Conservation (phyloP, 2,888 invertebrate genomes). For the Sinhomidia bicolor region DNA sequence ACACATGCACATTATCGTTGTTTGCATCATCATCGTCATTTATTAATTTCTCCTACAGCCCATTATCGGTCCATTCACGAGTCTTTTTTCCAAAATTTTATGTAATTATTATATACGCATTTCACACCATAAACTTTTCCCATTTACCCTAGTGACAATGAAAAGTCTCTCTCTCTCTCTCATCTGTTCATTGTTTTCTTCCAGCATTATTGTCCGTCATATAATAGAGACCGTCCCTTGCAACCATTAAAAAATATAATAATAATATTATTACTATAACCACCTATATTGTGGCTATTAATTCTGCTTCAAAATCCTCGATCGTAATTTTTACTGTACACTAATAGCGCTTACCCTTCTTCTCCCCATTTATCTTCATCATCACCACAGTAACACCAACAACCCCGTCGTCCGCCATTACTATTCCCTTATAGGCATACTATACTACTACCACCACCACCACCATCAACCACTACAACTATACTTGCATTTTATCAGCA, state of each 20-base stretch:
- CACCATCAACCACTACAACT: too few relatives aligned
- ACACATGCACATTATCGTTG: neutral
- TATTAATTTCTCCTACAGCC: neutral
- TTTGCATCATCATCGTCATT: neutral
- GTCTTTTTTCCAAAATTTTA: conserved; percentile 4
- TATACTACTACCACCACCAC: too few relatives aligned
- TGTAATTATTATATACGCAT: neutral
- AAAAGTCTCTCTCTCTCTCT: neutral
- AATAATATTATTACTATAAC: neutral
- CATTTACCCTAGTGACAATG: neutral
- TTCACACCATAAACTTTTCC: conserved; percentile 7
- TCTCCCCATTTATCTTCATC: conserved; percentile 26
- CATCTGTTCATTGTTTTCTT: neutral
- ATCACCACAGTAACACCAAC: neutral
- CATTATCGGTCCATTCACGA: neutral
- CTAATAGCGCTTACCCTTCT: neutral
- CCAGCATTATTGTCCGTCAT: neutral
- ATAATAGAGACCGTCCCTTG: neutral
- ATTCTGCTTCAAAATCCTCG: neutral
- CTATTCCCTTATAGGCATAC: too few relatives aligned
- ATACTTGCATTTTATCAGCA: neutral
- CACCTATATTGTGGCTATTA: too few relatives aligned
- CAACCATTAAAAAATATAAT: neutral
- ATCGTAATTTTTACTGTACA: neutral
- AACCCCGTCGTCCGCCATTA: neutral